phyloP scores from a whole-genome alignment of 1,140 invertebrate species.

The Bradynema listronoti region DNA sequence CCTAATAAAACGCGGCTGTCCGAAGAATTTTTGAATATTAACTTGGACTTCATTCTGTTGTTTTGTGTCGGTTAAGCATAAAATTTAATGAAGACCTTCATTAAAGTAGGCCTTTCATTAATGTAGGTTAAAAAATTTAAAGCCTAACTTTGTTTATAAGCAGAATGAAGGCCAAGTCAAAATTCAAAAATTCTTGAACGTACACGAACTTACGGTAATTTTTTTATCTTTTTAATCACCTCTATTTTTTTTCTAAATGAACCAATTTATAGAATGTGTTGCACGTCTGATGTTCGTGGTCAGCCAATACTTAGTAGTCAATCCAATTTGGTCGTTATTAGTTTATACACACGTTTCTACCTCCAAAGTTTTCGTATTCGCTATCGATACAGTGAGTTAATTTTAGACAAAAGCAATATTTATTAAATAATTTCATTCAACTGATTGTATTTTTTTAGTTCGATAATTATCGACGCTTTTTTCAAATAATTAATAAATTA shows the following conservation, averaged over 20 bases:
- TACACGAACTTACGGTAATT: no score
- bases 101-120: no score
- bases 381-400: conserved; percentile 4
- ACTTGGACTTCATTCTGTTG: no score
- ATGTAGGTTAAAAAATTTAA: no score
- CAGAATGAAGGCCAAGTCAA: no score
- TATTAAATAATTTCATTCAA: background rate
- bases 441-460: background rate
- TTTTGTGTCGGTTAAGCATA: background rate
- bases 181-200: no score
- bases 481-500: no score
- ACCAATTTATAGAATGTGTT: conserved; percentile 2
- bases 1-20: no score
- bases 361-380: background rate
- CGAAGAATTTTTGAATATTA: no score
- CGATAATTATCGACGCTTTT: background rate
- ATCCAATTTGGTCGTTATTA: conserved; percentile 5
- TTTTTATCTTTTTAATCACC: no score
- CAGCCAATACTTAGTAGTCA: background rate
- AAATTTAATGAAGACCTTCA: no score
- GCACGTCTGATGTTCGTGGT: background rate
- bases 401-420: background rate
- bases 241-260: background rate
- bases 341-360: conserved; percentile 9
- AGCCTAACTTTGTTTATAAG: no score